Evolutionary conservation across 2,888 invertebrate species (phyloP).

Genomic region (Marronus borbonicus): DNA sequence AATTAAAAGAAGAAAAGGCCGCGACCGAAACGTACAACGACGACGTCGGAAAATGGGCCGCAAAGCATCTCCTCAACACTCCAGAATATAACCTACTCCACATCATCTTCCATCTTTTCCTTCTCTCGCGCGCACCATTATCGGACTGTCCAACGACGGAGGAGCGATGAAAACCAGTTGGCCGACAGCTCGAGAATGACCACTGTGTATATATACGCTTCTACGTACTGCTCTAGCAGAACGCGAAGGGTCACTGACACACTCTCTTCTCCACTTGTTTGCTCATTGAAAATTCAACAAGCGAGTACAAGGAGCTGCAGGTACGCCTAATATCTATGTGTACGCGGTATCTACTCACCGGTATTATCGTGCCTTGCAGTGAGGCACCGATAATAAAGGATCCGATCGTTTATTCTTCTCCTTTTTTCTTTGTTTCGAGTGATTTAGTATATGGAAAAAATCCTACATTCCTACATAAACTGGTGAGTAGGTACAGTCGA

Average conservation of each 20-base stretch:
- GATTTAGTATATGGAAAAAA: conserved; percentile 14
- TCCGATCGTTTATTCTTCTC: conserved; percentile 4
- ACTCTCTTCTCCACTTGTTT: conserved; percentile 29
- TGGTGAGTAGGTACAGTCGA: not conserved
- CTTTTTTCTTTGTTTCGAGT: not conserved
- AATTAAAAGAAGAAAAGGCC: conserved; percentile 1
- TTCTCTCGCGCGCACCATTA: conserved; percentile 5
- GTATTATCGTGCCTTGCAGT: conserved; percentile 23
- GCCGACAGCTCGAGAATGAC: conserved; percentile 31
- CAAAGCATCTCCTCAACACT: conserved; percentile 4
- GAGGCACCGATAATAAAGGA: conserved; percentile 27
- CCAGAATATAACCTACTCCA: not conserved
- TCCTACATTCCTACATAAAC: not conserved
- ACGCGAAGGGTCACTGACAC: conserved; percentile 36
- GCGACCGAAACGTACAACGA: conserved; percentile 4
- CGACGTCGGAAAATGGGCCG: not conserved
- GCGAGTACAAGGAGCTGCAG: conserved; percentile 27
- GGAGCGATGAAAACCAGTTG: conserved; percentile 21
- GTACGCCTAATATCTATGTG: conserved; percentile 23
- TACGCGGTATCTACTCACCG: conserved; percentile 5
- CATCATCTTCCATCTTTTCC: not conserved
- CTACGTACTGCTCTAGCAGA: conserved; percentile 31
- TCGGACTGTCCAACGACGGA: conserved; percentile 1
- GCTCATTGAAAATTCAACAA: conserved; percentile 44
- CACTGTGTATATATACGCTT: conserved; percentile 19